Evolutionary conservation across 2,888 invertebrate species (phyloP).

Genomic region (Rhorus exstirpatorius): DNA sequence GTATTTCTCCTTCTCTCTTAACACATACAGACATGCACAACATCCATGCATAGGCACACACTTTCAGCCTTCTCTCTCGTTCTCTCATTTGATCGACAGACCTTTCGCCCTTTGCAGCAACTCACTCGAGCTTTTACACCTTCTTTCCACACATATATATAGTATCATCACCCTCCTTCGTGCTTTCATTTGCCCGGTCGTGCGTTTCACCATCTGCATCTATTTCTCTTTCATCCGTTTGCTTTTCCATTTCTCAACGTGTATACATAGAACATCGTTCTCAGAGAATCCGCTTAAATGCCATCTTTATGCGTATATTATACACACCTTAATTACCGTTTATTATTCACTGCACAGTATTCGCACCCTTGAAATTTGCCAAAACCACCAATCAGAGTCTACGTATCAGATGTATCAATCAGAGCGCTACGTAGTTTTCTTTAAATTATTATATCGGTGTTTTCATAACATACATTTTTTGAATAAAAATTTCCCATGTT

Average conservation of each 20-base stretch:
- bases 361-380: conserved; percentile 36
- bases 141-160: conserved; percentile 42
- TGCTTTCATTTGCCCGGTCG: conserved; percentile 39
- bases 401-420: background rate
- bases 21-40: conserved; percentile 35
- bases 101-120: conserved; percentile 20
- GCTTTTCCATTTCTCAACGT: background rate
- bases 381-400: conserved; percentile 17
- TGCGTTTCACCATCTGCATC: conserved; percentile 2
- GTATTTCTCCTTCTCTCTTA: conserved; percentile 56
- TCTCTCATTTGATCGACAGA: conserved; percentile 26
- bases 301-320: no score
- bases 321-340: background rate
- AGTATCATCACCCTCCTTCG: conserved; percentile 41
- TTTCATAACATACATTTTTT: no score
- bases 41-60: conserved; percentile 7
- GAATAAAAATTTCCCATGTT: no score
- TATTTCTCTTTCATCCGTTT: conserved; percentile 18
- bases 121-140: conserved; percentile 42
- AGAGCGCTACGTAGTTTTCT: background rate
- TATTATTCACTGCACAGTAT: conserved; percentile 5
- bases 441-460: no score
- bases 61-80: conserved; percentile 26
- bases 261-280: no score
- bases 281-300: no score